A percentile compares a stretch with the other conserved stretches of the same genome.
Conservation (phyloP, 2,888 invertebrate genomes). For the Therioaphis trifolii region DNA sequence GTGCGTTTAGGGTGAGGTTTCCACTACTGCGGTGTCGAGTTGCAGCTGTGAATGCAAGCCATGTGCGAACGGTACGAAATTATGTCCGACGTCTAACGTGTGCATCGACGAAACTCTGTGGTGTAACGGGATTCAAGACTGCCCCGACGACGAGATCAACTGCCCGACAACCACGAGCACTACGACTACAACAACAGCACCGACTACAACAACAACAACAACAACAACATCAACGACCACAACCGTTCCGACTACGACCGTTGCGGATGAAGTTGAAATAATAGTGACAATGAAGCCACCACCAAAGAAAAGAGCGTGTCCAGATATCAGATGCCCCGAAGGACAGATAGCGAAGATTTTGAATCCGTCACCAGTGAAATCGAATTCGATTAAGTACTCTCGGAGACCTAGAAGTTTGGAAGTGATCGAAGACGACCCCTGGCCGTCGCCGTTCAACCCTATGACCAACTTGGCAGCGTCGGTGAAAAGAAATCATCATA, state of each 20-base stretch:
- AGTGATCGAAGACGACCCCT: slow-evolving; percentile 42
- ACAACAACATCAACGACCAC: slow-evolving; percentile 9
- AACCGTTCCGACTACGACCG: slow-evolving; percentile 17
- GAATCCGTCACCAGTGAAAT: slow-evolving; percentile 31
- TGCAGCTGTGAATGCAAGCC: slow-evolving; percentile 82
- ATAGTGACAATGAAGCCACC: not conserved
- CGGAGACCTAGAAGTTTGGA: slow-evolving; percentile 42
- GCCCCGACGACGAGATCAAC: slow-evolving; percentile 82
- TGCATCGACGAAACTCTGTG: slow-evolving; percentile 79
- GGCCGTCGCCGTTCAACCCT: slow-evolving; percentile 56
- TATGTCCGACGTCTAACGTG: slow-evolving; percentile 80
- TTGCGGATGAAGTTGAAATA: slow-evolving; percentile 6
- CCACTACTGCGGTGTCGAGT: slow-evolving; percentile 70
- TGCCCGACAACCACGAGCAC: slow-evolving; percentile 69
- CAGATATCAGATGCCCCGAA: slow-evolving; percentile 54
- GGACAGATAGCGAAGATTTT: slow-evolving; percentile 53
- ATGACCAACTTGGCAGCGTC: slow-evolving; percentile 57
- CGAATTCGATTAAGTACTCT: slow-evolving; percentile 25
- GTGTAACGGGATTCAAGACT: slow-evolving; percentile 86
- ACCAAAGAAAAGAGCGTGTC: slow-evolving; percentile 36
- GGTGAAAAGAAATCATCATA: slow-evolving; percentile 38
- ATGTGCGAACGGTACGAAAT: slow-evolving; percentile 75
- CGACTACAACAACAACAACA: not conserved
- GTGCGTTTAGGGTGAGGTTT: slow-evolving; percentile 70
- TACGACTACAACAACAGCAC: slow-evolving; percentile 5